These are phyloP conservation scores for Nothocercus julius DNA, from an alignment of 2,113 vertebrate genomes.

Conservation along the genomic window DNA sequence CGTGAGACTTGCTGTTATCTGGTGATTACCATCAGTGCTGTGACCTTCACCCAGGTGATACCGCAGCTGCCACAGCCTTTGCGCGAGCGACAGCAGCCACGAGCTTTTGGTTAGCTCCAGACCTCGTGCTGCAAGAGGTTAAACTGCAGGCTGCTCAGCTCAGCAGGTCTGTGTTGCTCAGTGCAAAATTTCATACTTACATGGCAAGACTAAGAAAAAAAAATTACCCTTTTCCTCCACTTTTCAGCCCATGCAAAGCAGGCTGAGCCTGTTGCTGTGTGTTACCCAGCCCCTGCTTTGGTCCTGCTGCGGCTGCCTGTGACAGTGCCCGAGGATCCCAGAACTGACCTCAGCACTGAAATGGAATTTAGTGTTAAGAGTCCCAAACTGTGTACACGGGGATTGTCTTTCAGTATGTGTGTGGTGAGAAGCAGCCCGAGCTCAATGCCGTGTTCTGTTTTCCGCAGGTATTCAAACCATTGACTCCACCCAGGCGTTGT, in stretches of 20 bases:
- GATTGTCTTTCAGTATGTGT: rapidly evolving
- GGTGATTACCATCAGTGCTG: neutral
- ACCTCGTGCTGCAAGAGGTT: neutral
- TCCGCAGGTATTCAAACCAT: constrained; percentile 97
- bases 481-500: constrained; percentile 97
- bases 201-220: no score
- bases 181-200: neutral
- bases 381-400: neutral
- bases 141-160: neutral
- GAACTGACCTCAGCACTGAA: neutral
- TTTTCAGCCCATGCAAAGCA: neutral
- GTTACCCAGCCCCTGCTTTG: rapidly evolving
- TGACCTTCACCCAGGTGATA: neutral
- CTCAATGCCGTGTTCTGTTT: neutral
- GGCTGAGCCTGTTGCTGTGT: neutral
- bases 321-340: rapidly evolving
- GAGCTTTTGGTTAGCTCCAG: neutral
- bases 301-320: neutral
- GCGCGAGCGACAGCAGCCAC: neutral
- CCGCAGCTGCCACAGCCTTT: neutral
- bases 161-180: neutral
- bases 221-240: rapidly evolving
- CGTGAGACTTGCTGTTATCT: neutral
- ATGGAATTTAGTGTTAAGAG: no score
- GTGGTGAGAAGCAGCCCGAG: neutral